These are phyloP conservation scores for Diploptera punctata DNA, from an alignment of 2,888 invertebrate genomes.

Conservation along the genomic window DNA sequence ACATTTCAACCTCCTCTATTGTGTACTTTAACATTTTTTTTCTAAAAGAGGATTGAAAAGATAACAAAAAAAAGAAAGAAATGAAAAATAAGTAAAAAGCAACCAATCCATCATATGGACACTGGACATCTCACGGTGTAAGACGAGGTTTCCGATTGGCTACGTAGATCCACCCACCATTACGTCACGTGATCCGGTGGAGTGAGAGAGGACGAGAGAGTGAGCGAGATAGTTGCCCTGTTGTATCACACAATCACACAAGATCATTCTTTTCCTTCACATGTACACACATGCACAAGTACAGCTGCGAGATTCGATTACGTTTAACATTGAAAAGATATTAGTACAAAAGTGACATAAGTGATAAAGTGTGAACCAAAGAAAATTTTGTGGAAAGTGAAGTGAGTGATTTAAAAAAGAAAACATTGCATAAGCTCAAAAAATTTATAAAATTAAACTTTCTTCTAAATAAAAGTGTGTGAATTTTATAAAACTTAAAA, in stretches of 20 bases:
- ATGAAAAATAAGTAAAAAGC: slow-evolving; percentile 28
- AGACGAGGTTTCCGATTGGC: slow-evolving; percentile 36
- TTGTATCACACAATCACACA: slow-evolving; percentile 28
- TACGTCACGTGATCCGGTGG: slow-evolving; percentile 32
- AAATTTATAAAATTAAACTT: too few relatives aligned
- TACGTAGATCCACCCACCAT: slow-evolving; percentile 34
- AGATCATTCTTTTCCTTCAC: slow-evolving; percentile 7
- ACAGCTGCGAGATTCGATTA: too few relatives aligned
- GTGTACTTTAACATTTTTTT: slow-evolving; percentile 25
- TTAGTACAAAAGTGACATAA: background rate
- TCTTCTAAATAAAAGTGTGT: too few relatives aligned
- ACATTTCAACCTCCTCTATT: slow-evolving; percentile 19
- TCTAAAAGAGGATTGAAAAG: slow-evolving; percentile 20
- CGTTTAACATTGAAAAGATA: too few relatives aligned
- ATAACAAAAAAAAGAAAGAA: slow-evolving; percentile 16
- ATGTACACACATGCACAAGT: background rate
- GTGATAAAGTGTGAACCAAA: too few relatives aligned
- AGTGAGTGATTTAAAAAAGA: too few relatives aligned
- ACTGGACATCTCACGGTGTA: slow-evolving; percentile 23
- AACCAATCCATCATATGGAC: slow-evolving; percentile 36
- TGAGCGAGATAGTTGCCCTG: background rate
- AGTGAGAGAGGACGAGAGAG: too few relatives aligned
- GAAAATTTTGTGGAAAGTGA: background rate
- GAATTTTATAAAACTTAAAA: too few relatives aligned
- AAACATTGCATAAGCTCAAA: too few relatives aligned